Conservation (phyloP, 30 jellyfish, hydroid and myxozoan genomes). For the Cassiopea andromeda region DNA sequence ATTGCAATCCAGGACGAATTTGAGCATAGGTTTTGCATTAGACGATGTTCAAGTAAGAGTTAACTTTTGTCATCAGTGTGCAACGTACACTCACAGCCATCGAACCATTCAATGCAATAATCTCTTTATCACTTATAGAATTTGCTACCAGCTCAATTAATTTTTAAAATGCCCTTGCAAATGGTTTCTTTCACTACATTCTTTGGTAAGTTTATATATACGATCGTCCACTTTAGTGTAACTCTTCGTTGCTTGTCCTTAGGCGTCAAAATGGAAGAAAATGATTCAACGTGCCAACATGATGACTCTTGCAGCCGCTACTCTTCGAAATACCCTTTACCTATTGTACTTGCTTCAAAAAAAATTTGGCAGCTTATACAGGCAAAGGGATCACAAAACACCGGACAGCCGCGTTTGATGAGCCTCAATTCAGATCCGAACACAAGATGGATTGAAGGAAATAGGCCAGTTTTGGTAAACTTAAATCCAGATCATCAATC, state of each 20-base stretch:
- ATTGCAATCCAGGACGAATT: no score
- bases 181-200: no score
- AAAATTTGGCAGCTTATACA: conserved; percentile 86
- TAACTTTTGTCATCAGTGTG: no score
- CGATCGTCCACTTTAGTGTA: not conserved
- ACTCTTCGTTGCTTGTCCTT: not conserved
- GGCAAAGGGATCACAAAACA: conserved; percentile 65
- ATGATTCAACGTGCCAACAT: conserved; percentile 43
- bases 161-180: no score
- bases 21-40: no score
- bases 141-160: no score
- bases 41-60: no score
- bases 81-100: no score
- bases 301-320: conserved; percentile 76
- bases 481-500: conserved; percentile 89
- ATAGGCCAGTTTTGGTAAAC: conserved; percentile 74
- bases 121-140: no score
- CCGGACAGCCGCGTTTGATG: conserved; percentile 53
- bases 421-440: conserved; percentile 89
- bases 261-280: conserved; percentile 17
- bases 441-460: conserved; percentile 89
- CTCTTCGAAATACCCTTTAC: conserved; percentile 92
- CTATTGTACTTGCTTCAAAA: conserved; percentile 84
- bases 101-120: no score
- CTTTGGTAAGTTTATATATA: no score